Base-by-base conservation (phyloP, 2,113 vertebrate species). In the Hippocampus comes region DNA sequence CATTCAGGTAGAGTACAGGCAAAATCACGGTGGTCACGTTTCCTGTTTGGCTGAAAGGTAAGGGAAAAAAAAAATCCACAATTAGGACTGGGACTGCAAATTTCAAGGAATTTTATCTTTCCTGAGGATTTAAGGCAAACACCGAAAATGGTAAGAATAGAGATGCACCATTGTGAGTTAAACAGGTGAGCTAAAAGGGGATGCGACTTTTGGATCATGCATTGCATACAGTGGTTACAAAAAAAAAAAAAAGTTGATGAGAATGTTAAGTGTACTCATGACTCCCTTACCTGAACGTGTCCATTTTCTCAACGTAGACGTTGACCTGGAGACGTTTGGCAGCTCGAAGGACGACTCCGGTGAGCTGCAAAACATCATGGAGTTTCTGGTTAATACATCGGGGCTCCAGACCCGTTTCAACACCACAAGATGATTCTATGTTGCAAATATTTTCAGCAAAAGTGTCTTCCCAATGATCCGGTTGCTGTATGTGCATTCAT, bases 321-420 rank as follows among this genome's bases (percentile, higher is more conserved):
- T 99, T 99, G 87, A 99, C 55, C 86, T 99, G 97, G 73, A 97
- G 86, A 76, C 95, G 85, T 86, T 97, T 99, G 53, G 94, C 94
- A 49, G 92, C 96, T 85, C 68, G 93, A 49, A 98, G 78, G 67
- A 99, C 77, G 1, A 95, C 63, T 65, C 97, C 97, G 4, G 97
- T 99, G 41, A 97, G 90, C 97, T 99, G 91, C 18, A 49, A 81
- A 81, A 88, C 68, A 77, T 42, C 25, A 60, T 5, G 5, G 6
- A 21, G 51, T 53, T 21, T 53, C 7, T 55, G 7, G 5, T 17
- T 17, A 1, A 14, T 46, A 53, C 9, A 55, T 5, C 2, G 34
- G 34, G 43, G 43, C 43, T 46, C 43, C 43, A 46, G 43, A 46
- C 11, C 43, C 42, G 11, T 43, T 43, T 51, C 17, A 18, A 17